Percentiles rank a stretch among this genome's conserved stretches.
Evolutionary conservation across 2,888 invertebrate species (phyloP).

Genomic region (Lamellibrachia satsuma): DNA sequence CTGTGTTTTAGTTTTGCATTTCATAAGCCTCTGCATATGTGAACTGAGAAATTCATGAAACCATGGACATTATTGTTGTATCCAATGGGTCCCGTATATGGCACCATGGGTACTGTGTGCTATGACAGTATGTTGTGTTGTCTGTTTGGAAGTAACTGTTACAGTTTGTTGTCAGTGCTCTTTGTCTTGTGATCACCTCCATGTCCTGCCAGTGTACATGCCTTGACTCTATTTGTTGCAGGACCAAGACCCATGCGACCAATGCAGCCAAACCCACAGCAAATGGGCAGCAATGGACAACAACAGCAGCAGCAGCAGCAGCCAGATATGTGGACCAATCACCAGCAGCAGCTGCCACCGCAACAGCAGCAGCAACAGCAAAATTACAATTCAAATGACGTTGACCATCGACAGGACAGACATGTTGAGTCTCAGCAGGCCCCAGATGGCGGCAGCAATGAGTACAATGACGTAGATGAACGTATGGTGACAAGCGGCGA

Average conservation of each 20-base stretch:
- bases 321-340: slow-evolving; percentile 22
- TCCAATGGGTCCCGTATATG: no score
- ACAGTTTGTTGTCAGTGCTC: not conserved
- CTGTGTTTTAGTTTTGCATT: no score
- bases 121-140: no score
- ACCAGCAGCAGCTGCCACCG: not conserved
- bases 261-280: not conserved
- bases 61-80: no score
- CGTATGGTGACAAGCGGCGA: not conserved
- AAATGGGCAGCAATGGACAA: slow-evolving; percentile 12
- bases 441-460: not conserved
- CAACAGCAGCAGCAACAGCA: not conserved
- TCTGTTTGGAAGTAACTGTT: not conserved
- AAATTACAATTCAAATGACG: slow-evolving; percentile 6
- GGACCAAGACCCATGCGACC: not conserved
- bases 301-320: slow-evolving; percentile 20
- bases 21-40: no score
- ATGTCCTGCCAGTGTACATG: no score
- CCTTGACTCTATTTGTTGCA: not conserved
- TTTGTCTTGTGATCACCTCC: not conserved
- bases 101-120: no score
- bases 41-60: no score
- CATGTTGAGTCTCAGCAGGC: not conserved
- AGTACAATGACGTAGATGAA: not conserved
- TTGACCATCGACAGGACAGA: not conserved